A percentile compares a stretch with the other conserved stretches of the same genome.
Evolutionary conservation across 2,113 vertebrate species (phyloP).

Genomic region (Labeo rohita): DNA sequence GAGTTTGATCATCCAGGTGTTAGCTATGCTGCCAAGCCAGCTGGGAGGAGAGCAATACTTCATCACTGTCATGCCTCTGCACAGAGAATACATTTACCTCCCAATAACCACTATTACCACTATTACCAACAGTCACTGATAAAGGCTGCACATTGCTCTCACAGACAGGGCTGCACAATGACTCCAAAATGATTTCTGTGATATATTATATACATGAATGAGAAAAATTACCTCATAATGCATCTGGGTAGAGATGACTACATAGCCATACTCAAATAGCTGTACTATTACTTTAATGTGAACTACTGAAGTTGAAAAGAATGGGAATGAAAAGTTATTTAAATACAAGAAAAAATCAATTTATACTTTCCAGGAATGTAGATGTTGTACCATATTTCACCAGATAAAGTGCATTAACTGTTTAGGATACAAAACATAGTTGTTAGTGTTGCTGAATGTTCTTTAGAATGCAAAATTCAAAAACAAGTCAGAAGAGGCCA

Average conservation of each 20-base stretch:
- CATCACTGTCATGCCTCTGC: slow-evolving; percentile 48
- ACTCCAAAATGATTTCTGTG: background rate
- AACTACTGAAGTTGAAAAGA: background rate
- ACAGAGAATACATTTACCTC: slow-evolving; percentile 23
- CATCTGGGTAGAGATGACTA: background rate
- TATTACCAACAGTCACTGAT: background rate
- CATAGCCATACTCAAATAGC: background rate
- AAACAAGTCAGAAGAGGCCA: background rate
- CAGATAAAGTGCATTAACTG: background rate
- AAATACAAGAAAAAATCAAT: background rate
- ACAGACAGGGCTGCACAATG: background rate
- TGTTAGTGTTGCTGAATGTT: background rate
- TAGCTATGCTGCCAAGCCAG: slow-evolving; percentile 29
- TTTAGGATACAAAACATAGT: background rate
- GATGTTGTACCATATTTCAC: background rate
- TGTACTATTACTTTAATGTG: background rate
- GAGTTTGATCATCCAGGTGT: slow-evolving; percentile 51
- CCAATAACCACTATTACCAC: slow-evolving; percentile 22
- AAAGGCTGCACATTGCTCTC: slow-evolving; percentile 13
- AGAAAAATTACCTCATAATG: slow-evolving; percentile 8
- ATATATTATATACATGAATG: background rate
- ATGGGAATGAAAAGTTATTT: background rate
- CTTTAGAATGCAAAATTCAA: background rate
- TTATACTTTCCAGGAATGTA: background rate
- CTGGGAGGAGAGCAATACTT: slow-evolving; percentile 39